Percentiles rank a stretch among this genome's conserved stretches.
These are phyloP conservation scores for Chanos chanos DNA, from an alignment of 2,797 vertebrate species.

Conservation along the genomic window DNA sequence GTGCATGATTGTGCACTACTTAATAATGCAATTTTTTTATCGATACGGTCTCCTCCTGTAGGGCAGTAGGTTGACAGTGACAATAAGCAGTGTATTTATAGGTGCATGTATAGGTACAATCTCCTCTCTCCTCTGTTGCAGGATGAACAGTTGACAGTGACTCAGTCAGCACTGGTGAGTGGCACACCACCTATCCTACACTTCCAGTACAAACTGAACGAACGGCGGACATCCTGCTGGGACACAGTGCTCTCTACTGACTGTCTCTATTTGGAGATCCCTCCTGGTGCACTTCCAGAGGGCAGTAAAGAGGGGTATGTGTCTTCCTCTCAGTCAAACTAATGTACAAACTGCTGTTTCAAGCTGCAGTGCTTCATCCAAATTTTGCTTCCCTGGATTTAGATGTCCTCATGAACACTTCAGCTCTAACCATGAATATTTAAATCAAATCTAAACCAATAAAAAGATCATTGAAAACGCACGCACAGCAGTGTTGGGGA, in stretches of 20 bases:
- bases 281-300: constrained; percentile 83
- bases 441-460: too few species aligned
- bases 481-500: too few species aligned
- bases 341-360: too few species aligned
- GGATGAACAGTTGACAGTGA: constrained; percentile 93
- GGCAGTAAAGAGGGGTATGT: constrained; percentile 96
- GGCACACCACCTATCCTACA: constrained; percentile 80
- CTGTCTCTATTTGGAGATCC: constrained; percentile 92
- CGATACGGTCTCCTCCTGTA: background rate
- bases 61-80: constrained; percentile 68
- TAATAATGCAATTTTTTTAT: background rate
- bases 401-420: too few species aligned
- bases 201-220: constrained; percentile 92
- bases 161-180: constrained; percentile 77
- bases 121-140: too few species aligned
- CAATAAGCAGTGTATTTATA: too few species aligned
- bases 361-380: too few species aligned
- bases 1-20: background rate
- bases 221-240: constrained; percentile 87
- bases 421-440: too few species aligned
- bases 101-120: too few species aligned
- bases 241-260: constrained; percentile 84
- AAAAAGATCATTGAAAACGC: too few species aligned
- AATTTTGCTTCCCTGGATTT: too few species aligned
- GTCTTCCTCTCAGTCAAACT: too few species aligned